Evolutionary conservation across 2,888 invertebrate genomes (phyloP), one percentile per base, ranked within the genome.

Genomic region (Scaptomyza parva): DNA sequence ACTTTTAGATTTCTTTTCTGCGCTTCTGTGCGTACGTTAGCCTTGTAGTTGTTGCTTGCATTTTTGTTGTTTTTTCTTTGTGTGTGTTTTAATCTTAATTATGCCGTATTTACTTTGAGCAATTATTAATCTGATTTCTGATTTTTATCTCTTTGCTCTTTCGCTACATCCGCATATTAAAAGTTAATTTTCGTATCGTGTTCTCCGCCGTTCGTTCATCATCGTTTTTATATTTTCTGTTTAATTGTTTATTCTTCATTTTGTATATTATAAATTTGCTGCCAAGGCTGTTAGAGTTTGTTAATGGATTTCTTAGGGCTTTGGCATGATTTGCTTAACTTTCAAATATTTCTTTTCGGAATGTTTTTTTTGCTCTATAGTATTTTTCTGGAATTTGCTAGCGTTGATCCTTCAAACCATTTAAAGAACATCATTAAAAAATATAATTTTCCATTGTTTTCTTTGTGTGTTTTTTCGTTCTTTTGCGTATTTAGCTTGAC

Each of bases 1-100:
- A 84, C 84, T 74, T 86, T 86, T 86, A 86, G 86, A 84, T 86
- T 82, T 80, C 74, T 74, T 72, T 84, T 83, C 68, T 70, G 55
- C 55, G 80, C 81, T 68, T 75, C 75, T 76, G 76, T 75, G 55
- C 72, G 72, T 66, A 39, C 47, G 62, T n/a, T n/a, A n/a, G n/a
- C 9, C 30, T 43, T 53, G 14, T 45, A 53, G 39, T 67, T 67
- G 55, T 50, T 66, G 52, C 50, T 73, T 73, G 28, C 45, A 37
- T 59, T 63, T 72, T 44, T 52, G 48, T 55, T 39, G 30, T 14
- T 14, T 33, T 43, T 44, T 24, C 44, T 48, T 28, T 50, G 37
- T 62, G 33, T 57, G 28, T 57, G 47, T 62, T 7, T 40, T 58
- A 65, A 67, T 68, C 81, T 78, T 77, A 77, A 80, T 81, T 86